phyloP scores from a whole-genome alignment of 2,113 vertebrate genomes.

The Sialia sialis region DNA sequence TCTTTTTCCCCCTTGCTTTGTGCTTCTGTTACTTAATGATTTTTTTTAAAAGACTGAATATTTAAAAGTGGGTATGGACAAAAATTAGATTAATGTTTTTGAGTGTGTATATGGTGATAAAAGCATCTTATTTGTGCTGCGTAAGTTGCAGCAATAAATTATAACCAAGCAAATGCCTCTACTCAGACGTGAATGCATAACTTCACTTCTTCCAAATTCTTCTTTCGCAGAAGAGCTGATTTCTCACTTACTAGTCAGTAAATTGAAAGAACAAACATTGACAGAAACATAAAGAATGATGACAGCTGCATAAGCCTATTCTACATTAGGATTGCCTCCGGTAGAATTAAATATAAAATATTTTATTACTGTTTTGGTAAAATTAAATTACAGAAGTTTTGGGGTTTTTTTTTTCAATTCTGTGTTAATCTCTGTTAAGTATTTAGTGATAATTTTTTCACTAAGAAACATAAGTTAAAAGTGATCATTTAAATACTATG shows the following conservation, averaged over 20 bases:
- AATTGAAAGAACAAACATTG: neutral
- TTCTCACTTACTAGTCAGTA: neutral
- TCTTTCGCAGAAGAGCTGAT: neutral
- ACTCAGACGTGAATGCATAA: neutral
- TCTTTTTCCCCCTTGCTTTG: neutral
- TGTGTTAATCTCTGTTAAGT: constrained; percentile 40
- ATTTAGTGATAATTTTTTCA: constrained; percentile 35
- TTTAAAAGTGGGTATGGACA: neutral
- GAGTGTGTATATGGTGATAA: neutral
- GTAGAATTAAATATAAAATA: constrained; percentile 22
- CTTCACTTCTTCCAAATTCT: neutral
- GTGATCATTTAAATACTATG: constrained; percentile 41
- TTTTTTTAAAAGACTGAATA: neutral
- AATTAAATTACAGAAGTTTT: constrained; percentile 31
- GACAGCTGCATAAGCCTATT: neutral
- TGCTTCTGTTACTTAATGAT: neutral
- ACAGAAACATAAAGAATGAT: neutral
- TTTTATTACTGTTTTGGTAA: neutral
- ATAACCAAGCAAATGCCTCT: neutral
- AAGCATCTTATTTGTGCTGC: neutral
- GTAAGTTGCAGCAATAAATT: neutral
- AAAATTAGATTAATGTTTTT: neutral
- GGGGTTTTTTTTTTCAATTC: neutral
- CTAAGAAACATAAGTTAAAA: constrained; percentile 40
- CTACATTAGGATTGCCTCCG: neutral